These are phyloP conservation scores for Cydia fagiglandana DNA, from an alignment of 1,140 invertebrate species.

Conservation along the genomic window DNA sequence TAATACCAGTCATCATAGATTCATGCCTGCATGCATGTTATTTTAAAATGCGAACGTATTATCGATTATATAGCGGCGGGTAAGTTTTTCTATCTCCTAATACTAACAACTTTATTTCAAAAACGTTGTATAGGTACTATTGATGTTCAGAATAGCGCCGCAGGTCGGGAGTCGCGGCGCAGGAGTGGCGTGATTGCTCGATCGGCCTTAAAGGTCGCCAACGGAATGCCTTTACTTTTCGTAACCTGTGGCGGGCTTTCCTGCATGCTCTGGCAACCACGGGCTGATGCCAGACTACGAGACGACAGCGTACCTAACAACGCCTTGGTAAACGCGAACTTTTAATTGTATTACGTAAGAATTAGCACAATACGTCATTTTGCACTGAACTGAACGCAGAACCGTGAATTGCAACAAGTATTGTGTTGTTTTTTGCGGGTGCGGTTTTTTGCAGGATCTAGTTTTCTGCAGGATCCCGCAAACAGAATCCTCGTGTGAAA, in stretches of 20 bases:
- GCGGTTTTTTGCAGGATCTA: too few relatives aligned
- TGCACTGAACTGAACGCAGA: neutral
- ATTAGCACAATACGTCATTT: neutral
- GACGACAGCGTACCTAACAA: slow-evolving; percentile 1
- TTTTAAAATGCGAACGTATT: too few relatives aligned
- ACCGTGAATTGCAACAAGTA: too few relatives aligned
- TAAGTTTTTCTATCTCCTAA: too few relatives aligned
- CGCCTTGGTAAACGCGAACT: neutral
- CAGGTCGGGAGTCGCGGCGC: slow-evolving; percentile 33
- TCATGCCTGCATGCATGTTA: too few relatives aligned
- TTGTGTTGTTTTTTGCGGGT: too few relatives aligned
- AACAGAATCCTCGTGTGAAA: too few relatives aligned
- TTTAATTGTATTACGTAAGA: neutral
- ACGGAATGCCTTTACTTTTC: slow-evolving; percentile 36
- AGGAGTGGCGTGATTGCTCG: slow-evolving; percentile 40
- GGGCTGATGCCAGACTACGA: neutral
- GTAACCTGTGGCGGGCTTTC: slow-evolving; percentile 23
- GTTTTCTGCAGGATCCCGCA: too few relatives aligned
- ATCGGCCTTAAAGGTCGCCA: slow-evolving; percentile 50
- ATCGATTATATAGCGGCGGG: too few relatives aligned
- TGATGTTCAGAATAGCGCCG: slow-evolving; percentile 6
- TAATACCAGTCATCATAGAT: too few relatives aligned
- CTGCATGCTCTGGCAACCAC: neutral
- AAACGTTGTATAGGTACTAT: neutral
- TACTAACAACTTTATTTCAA: too few relatives aligned